Percentiles rank a stretch among this genome's conserved stretches.
phyloP scores from a whole-genome alignment of 2,113 vertebrate species.

The Meleagris gallopavo region DNA sequence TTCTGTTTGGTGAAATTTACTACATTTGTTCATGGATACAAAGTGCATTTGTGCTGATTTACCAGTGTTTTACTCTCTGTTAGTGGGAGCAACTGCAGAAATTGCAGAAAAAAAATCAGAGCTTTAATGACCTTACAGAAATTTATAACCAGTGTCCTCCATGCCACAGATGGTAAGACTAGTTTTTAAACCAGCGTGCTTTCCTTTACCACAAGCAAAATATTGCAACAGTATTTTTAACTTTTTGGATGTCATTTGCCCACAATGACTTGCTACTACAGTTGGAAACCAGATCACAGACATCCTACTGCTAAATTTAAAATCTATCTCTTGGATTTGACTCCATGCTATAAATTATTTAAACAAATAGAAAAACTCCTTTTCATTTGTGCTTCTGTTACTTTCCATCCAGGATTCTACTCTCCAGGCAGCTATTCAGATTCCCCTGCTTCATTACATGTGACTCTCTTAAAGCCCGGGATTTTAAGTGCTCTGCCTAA shows the following conservation, averaged over 20 bases:
- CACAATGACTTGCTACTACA: constrained; percentile 54
- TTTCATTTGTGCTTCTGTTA: constrained; percentile 36
- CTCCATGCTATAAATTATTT: constrained; percentile 57
- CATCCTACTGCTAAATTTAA: constrained; percentile 47
- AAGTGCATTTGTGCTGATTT: background rate
- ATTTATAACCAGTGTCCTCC: background rate
- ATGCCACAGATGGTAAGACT: background rate
- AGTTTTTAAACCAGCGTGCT: background rate
- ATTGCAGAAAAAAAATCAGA: background rate
- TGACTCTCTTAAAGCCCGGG: background rate
- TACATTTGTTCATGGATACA: background rate
- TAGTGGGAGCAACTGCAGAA: background rate
- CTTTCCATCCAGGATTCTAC: constrained; percentile 10
- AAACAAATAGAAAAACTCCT: constrained; percentile 37
- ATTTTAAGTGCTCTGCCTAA: constrained; percentile 22
- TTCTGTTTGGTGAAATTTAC: background rate
- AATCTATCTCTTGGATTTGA: constrained; percentile 37
- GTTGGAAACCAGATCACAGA: constrained; percentile 56
- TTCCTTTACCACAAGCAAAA: constrained; percentile 37
- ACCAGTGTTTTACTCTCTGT: background rate
- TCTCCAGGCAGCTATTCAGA: constrained; percentile 9
- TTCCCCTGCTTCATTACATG: background rate
- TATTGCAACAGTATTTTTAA: constrained; percentile 43
- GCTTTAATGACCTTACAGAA: background rate
- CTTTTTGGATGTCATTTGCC: constrained; percentile 45